Conservation (phyloP, 2,888 invertebrate species). For the Meliscaeva auricollis region DNA sequence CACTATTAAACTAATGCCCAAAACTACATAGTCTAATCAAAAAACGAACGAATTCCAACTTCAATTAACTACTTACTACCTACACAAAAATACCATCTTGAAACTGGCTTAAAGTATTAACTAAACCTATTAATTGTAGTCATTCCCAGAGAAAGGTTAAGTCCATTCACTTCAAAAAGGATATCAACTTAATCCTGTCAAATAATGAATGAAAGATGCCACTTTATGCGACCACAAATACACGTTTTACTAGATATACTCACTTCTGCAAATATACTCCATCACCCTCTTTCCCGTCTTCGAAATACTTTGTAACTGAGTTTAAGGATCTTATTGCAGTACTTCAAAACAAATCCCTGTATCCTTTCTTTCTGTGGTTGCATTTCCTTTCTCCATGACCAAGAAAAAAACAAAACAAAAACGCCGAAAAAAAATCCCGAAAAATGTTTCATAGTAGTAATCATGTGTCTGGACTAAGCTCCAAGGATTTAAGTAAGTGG, state of each 20-base stretch:
- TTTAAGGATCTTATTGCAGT: conserved; percentile 63
- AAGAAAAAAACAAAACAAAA: conserved; percentile 11
- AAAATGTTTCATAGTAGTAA: conserved; percentile 57
- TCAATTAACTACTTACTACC: too few species aligned
- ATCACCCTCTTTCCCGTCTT: not conserved
- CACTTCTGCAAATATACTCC: too few species aligned
- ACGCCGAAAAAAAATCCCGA: conserved; percentile 20
- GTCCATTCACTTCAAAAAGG: conserved; percentile 31
- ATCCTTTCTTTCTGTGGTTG: conserved; percentile 55
- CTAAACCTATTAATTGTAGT: conserved; percentile 13
- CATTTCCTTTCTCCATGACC: conserved; percentile 51
- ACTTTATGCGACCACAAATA: conserved; percentile 34
- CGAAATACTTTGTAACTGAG: conserved; percentile 26
- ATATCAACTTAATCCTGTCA: conserved; percentile 39
- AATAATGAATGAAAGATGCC: conserved; percentile 35
- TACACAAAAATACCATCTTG: too few species aligned
- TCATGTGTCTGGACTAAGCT: conserved; percentile 80
- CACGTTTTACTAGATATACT: not conserved
- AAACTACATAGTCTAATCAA: too few species aligned
- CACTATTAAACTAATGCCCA: too few species aligned
- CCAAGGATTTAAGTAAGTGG: conserved; percentile 82
- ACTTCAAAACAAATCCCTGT: conserved; percentile 72
- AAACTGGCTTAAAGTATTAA: conserved; percentile 1
- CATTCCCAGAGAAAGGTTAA: conserved; percentile 21
- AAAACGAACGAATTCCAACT: too few species aligned